Percentiles rank a stretch among this genome's conserved stretches.
These are phyloP conservation scores for Scelioninae gen. 2 DNA, from an alignment of 2,888 invertebrate species.

Conservation along the genomic window DNA sequence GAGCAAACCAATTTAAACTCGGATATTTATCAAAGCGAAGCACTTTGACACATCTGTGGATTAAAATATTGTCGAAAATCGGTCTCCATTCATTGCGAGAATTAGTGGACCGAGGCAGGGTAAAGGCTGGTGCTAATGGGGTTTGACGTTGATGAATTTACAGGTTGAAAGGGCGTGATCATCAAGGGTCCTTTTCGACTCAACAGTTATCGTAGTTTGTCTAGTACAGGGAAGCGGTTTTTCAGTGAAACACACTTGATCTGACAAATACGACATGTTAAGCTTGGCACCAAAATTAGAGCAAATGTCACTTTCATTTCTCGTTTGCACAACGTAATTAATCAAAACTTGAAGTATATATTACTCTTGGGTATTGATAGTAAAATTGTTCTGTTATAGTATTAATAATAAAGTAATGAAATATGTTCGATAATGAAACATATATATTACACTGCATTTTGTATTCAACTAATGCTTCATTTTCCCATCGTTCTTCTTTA, in stretches of 20 bases:
- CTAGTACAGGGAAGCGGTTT: slow-evolving; percentile 34
- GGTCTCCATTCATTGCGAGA: slow-evolving; percentile 61
- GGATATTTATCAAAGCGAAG: slow-evolving; percentile 24
- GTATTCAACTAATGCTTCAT: no score
- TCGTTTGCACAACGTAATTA: slow-evolving; percentile 6
- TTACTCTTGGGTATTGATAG: no score
- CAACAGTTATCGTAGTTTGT: slow-evolving; percentile 52
- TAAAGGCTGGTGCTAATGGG: slow-evolving; percentile 68
- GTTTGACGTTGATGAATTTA: slow-evolving; percentile 72
- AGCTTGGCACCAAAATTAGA: slow-evolving; percentile 11
- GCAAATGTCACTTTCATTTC: slow-evolving; percentile 11
- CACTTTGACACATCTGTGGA: slow-evolving; percentile 36
- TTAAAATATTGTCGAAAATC: slow-evolving; percentile 57
- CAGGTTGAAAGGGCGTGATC: slow-evolving; percentile 68
- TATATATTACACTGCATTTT: no score
- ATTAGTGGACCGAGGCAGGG: slow-evolving; percentile 64
- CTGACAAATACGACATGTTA: slow-evolving; percentile 38
- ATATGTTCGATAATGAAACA: no score
- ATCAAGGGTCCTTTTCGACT: slow-evolving; percentile 57
- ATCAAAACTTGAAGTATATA: no score
- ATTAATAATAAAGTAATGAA: no score
- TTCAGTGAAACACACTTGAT: slow-evolving; percentile 45
- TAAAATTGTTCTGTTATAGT: no score
- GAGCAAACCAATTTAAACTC: slow-evolving; percentile 6
- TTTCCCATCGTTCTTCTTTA: no score